Conservation (phyloP, 1,140 invertebrate species). For the Chionoecetes opilio region DNA sequence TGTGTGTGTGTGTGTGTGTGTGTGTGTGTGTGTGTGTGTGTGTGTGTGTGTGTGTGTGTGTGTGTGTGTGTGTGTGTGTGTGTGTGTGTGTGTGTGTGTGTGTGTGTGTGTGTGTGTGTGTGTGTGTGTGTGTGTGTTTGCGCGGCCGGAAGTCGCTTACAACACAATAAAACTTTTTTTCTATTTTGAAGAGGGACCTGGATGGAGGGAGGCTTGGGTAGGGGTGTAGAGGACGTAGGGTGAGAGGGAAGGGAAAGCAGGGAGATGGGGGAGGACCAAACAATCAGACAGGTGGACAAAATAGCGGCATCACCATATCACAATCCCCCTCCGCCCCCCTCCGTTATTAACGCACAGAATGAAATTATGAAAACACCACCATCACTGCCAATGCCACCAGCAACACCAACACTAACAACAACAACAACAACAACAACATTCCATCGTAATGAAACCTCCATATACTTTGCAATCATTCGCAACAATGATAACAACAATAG, state of each 20-base stretch:
- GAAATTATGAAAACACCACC: not conserved
- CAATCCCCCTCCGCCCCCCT: too few relatives aligned
- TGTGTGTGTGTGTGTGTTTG: not conserved
- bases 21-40: not conserved
- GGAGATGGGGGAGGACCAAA: not conserved
- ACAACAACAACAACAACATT: not conserved
- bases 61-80: too few relatives aligned
- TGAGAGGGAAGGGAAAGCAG: not conserved
- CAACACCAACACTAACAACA: not conserved
- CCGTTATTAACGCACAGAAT: not conserved
- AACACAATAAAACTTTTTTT: constrained; percentile 11
- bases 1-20: constrained; percentile 20
- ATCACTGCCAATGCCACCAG: not conserved
- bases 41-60: too few relatives aligned
- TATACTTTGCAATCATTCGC: too few relatives aligned
- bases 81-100: not conserved
- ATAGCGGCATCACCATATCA: not conserved
- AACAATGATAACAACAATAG: not conserved
- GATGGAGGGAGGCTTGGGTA: not conserved
- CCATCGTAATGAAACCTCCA: too few relatives aligned
- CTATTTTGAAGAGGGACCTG: not conserved
- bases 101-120: constrained; percentile 24
- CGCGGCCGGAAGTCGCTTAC: constrained; percentile 1
- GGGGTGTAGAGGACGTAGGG: not conserved
- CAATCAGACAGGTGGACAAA: constrained; percentile 2